phyloP scores from a whole-genome alignment of 1,140 invertebrate genomes.

The Brachionus koreanus region DNA sequence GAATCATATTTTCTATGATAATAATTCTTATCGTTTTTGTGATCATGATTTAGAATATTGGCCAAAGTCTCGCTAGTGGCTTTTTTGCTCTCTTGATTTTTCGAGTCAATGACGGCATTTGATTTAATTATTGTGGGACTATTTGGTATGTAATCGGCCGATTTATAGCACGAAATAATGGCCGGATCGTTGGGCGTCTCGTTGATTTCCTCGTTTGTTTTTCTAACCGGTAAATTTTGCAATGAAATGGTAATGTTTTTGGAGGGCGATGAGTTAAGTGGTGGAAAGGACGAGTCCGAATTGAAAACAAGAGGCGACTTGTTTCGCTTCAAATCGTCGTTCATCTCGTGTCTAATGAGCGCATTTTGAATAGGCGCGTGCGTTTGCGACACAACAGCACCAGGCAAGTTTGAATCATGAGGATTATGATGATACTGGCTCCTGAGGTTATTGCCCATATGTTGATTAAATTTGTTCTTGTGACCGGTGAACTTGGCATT shows the following conservation, averaged over 20 bases:
- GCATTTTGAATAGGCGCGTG: not conserved
- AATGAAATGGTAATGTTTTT: slow-evolving; percentile 19
- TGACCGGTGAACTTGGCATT: not conserved
- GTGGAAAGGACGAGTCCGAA: slow-evolving; percentile 5
- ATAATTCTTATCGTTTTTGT: not conserved
- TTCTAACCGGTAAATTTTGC: not conserved
- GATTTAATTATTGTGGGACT: slow-evolving; percentile 20
- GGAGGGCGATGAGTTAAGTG: not conserved
- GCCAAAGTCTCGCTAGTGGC: not conserved
- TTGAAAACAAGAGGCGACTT: not conserved
- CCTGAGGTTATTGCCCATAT: not conserved
- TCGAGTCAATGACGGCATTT: slow-evolving; percentile 11
- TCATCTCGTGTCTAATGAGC: not conserved
- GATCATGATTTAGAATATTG: not conserved
- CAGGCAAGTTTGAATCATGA: not conserved
- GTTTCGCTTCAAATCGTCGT: not conserved
- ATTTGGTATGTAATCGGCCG: slow-evolving; percentile 4
- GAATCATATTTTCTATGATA: not conserved
- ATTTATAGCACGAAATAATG: slow-evolving; percentile 23
- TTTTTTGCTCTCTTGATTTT: not conserved
- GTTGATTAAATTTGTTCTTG: not conserved
- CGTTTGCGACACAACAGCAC: not conserved
- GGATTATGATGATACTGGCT: not conserved
- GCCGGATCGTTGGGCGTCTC: slow-evolving; percentile 8
- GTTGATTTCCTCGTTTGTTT: not conserved